Evolutionary conservation across 2,113 vertebrate species (phyloP).

Genomic region (Fukomys damarensis): DNA sequence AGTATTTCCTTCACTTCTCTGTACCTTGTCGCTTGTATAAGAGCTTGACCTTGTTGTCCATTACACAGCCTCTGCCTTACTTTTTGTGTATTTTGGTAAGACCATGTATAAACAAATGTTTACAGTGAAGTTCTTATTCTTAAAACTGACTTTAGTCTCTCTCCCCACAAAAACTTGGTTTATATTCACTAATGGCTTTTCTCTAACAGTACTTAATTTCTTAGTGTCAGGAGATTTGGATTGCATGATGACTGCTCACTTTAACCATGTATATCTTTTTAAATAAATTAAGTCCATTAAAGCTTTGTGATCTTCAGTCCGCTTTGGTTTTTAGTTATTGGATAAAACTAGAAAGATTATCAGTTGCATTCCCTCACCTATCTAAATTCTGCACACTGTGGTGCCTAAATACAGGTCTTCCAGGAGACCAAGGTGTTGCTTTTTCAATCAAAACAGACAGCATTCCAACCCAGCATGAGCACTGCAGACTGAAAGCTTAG

Average conservation of each 20-base stretch:
- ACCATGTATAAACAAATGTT: slow-evolving; percentile 31
- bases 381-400: background rate
- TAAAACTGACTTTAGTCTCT: slow-evolving; percentile 36
- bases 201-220: background rate
- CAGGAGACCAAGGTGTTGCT: background rate
- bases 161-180: background rate
- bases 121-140: slow-evolving; percentile 37
- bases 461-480: background rate
- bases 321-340: slow-evolving; percentile 46
- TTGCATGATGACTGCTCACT: background rate
- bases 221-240: slow-evolving; percentile 37
- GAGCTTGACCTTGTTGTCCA: background rate
- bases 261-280: slow-evolving; percentile 41
- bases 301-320: slow-evolving; percentile 29
- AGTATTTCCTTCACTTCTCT: background rate
- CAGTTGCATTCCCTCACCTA: background rate
- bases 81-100: slow-evolving; percentile 53
- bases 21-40: background rate
- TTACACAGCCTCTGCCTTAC: slow-evolving; percentile 2
- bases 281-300: slow-evolving; percentile 61
- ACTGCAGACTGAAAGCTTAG: background rate
- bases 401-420: background rate
- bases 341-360: background rate
- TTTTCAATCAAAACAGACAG: background rate
- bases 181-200: slow-evolving; percentile 37